Conservation (phyloP, 2,888 invertebrate species). For the Iphiclides podalirius region DNA sequence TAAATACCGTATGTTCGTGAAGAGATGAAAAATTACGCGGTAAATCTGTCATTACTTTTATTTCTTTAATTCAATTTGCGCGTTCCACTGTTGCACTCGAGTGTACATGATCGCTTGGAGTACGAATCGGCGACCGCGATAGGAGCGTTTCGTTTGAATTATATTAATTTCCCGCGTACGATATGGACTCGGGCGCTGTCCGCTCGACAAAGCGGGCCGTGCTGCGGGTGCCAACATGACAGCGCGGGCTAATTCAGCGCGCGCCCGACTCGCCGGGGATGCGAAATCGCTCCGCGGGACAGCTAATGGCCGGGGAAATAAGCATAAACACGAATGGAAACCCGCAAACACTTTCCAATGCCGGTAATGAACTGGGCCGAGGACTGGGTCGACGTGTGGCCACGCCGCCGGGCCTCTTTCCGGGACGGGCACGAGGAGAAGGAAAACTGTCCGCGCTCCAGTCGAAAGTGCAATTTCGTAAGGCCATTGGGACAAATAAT, state of each 20-base stretch:
- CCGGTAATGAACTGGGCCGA: conserved; percentile 41
- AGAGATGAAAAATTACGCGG: too few species aligned
- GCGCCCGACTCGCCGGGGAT: conserved; percentile 8
- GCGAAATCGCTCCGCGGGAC: conserved; percentile 21
- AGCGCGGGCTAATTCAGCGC: conserved; percentile 19
- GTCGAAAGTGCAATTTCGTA: too few species aligned
- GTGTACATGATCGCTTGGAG: too few species aligned
- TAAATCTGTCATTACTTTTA: too few species aligned
- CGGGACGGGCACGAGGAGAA: not conserved
- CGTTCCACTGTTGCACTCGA: too few species aligned
- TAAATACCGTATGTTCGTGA: too few species aligned
- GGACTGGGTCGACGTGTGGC: conserved; percentile 23
- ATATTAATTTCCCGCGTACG: too few species aligned
- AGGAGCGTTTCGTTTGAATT: too few species aligned
- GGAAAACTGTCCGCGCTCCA: too few species aligned
- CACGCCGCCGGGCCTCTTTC: not conserved
- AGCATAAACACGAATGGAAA: conserved; percentile 29
- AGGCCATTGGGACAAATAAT: too few species aligned
- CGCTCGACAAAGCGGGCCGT: not conserved
- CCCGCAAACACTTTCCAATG: conserved; percentile 42
- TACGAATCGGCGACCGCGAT: too few species aligned
- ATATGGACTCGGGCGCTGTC: not conserved
- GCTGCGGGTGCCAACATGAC: conserved; percentile 8
- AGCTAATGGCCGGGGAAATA: conserved; percentile 30
- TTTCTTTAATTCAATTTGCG: too few species aligned